phyloP scores from a whole-genome alignment of 2,888 invertebrate species.

The Theodoxus fluviatilis region DNA sequence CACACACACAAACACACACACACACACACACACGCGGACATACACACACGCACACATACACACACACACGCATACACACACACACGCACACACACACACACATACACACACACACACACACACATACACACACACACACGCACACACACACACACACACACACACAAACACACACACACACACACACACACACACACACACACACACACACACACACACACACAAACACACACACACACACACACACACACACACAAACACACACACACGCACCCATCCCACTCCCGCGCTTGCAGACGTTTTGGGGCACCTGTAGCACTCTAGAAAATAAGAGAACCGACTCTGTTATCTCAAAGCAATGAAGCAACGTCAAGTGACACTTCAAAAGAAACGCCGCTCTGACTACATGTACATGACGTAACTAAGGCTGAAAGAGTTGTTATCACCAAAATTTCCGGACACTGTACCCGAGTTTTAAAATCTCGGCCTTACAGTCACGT shows the following conservation, averaged over 20 bases:
- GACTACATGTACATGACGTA: too few relatives aligned
- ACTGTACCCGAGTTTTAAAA: too few relatives aligned
- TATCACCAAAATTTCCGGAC: background rate
- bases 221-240: constrained; percentile 15
- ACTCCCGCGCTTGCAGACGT: background rate
- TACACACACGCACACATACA: too few relatives aligned
- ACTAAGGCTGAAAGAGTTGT: too few relatives aligned
- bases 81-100: constrained; percentile 1
- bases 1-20: too few relatives aligned
- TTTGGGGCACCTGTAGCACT: background rate
- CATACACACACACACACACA: constrained; percentile 2
- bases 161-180: background rate
- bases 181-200: constrained; percentile 21
- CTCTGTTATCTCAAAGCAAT: too few relatives aligned
- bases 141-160: constrained; percentile 2
- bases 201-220: constrained; percentile 23
- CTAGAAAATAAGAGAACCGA: too few relatives aligned
- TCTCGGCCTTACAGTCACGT: too few relatives aligned
- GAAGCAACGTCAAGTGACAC: too few relatives aligned
- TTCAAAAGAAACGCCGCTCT: too few relatives aligned
- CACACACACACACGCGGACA: too few relatives aligned
- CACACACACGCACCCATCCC: background rate
- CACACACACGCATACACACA: constrained; percentile 10
- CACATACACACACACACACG: constrained; percentile 12
- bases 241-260: background rate